Evolutionary conservation across 2,888 invertebrate genomes (phyloP).

Genomic region (Drosophila meridiana): DNA sequence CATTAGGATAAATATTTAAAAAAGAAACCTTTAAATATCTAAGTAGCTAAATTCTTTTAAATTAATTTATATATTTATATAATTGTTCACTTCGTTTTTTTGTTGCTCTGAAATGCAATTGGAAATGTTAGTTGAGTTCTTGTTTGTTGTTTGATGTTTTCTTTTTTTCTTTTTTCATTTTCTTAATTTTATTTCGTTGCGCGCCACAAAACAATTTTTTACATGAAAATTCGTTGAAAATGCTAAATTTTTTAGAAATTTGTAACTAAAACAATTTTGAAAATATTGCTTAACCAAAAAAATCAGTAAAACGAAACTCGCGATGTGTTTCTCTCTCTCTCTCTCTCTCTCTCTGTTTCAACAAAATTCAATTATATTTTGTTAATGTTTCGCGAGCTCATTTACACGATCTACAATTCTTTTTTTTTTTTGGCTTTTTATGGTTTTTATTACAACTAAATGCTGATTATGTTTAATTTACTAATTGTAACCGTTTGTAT

Average conservation of each 20-base stretch:
- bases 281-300: constrained; percentile 33
- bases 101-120: constrained; percentile 63
- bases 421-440: not conserved
- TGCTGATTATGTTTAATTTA: constrained; percentile 73
- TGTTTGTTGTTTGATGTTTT: constrained; percentile 1
- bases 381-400: constrained; percentile 34
- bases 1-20: constrained; percentile 50
- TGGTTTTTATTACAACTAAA: constrained; percentile 55
- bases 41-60: constrained; percentile 36
- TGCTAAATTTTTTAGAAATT: constrained; percentile 13
- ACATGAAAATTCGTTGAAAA: constrained; percentile 21
- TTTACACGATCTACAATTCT: constrained; percentile 49
- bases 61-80: constrained; percentile 17
- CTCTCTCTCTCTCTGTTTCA: not conserved
- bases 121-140: constrained; percentile 54
- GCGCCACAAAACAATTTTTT: constrained; percentile 19
- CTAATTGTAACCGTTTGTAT: constrained; percentile 57
- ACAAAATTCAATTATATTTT: constrained; percentile 13
- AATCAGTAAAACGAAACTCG: constrained; percentile 42
- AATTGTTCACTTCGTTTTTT: constrained; percentile 25
- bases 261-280: constrained; percentile 4
- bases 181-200: constrained; percentile 47
- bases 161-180: constrained; percentile 18
- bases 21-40: constrained; percentile 59
- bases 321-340: constrained; percentile 5